phyloP scores from a whole-genome alignment of 2,797 vertebrate genomes.

The Lateolabrax maculatus region DNA sequence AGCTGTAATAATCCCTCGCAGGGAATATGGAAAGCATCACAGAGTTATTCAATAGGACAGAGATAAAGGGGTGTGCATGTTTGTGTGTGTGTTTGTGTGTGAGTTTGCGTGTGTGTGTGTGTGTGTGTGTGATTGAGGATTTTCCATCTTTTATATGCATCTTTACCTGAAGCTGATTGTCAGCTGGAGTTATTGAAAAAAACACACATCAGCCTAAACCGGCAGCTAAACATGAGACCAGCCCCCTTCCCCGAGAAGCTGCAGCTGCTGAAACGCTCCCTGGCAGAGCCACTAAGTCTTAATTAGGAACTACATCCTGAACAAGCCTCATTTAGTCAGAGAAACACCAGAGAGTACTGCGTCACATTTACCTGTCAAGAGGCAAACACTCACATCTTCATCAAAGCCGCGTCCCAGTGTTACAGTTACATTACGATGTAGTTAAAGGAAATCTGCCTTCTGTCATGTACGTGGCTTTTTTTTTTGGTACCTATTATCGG shows the following conservation, averaged over 20 bases:
- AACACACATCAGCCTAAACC: neutral
- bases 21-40: conserved; percentile 94
- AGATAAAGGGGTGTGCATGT: conserved; percentile 78
- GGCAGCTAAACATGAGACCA: conserved; percentile 25
- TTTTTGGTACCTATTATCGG: too few species aligned
- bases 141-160: conserved; percentile 74
- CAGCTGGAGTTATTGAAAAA: conserved; percentile 26
- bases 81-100: conserved; percentile 41
- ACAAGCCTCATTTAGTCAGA: conserved; percentile 63
- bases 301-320: conserved; percentile 67
- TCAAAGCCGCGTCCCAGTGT: neutral
- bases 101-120: conserved; percentile 47
- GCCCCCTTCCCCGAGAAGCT: conserved; percentile 34
- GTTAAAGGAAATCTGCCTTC: conserved; percentile 1
- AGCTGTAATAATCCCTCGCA: conserved; percentile 92
- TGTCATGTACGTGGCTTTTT: neutral
- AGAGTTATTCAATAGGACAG: conserved; percentile 91
- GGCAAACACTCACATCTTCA: conserved; percentile 42
- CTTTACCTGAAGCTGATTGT: conserved; percentile 67
- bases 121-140: conserved; percentile 21
- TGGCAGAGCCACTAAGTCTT: conserved; percentile 53
- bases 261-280: conserved; percentile 47
- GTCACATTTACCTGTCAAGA: conserved; percentile 45
- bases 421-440: conserved; percentile 13
- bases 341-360: conserved; percentile 39